Percentiles rank a stretch among this genome's conserved stretches.
Conservation (phyloP, 2,113 vertebrate species). For the Festucalex cinctus region DNA sequence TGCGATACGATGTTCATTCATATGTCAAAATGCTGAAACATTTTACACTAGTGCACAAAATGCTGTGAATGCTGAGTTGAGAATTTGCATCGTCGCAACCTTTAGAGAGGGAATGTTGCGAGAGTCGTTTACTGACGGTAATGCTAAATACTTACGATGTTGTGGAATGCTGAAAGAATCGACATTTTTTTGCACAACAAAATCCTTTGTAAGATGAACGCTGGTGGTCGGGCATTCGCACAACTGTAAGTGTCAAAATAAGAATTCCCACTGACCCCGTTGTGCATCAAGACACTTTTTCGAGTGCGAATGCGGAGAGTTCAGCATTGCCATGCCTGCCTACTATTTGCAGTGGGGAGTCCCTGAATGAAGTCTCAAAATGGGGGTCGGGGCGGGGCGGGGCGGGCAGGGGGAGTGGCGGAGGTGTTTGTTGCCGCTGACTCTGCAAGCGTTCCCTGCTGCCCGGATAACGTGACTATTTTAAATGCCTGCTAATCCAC, state of each 20-base stretch:
- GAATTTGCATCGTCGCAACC: background rate
- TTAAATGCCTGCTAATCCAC: slow-evolving; percentile 70
- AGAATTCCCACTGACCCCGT: background rate
- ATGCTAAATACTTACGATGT: too few species aligned
- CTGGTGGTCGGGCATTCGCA: too few species aligned
- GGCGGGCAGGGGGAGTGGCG: background rate
- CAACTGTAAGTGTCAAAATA: background rate
- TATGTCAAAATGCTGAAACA: too few species aligned
- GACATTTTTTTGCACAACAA: background rate
- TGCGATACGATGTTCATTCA: too few species aligned
- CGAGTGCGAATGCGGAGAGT: background rate
- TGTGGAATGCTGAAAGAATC: background rate
- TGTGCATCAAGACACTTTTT: background rate
- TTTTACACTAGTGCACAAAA: too few species aligned
- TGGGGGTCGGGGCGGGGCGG: background rate
- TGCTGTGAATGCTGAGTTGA: too few species aligned
- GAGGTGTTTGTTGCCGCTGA: slow-evolving; percentile 54
- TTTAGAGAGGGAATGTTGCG: too few species aligned
- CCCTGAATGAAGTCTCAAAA: background rate
- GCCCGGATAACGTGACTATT: slow-evolving; percentile 70
- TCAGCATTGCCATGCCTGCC: background rate
- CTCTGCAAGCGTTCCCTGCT: slow-evolving; percentile 33
- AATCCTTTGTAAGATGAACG: too few species aligned
- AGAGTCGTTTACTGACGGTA: too few species aligned
- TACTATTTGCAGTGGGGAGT: background rate